phyloP scores from a whole-genome alignment of 2,888 invertebrate species.

The Catonia carolina region DNA sequence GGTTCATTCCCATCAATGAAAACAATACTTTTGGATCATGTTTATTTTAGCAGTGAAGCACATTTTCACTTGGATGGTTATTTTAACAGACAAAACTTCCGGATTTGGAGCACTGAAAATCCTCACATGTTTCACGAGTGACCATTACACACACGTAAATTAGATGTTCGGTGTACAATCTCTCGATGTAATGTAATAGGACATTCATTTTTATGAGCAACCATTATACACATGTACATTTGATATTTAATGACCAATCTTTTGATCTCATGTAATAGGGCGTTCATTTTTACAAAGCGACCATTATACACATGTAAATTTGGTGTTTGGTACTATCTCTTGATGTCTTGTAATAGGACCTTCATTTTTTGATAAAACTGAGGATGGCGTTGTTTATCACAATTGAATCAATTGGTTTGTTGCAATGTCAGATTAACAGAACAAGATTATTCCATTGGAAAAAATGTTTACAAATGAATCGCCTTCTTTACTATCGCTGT shows the following conservation, averaged over 20 bases:
- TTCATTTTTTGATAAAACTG: neutral
- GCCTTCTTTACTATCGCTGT: too few species aligned
- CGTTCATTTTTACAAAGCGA: conserved; percentile 1
- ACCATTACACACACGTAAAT: conserved; percentile 1
- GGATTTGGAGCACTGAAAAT: conserved; percentile 7
- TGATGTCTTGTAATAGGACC: neutral
- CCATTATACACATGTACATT: neutral
- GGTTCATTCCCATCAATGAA: neutral
- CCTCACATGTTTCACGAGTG: neutral
- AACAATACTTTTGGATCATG: neutral
- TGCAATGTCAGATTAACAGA: conserved; percentile 1
- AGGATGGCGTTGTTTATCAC: neutral
- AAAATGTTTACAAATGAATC: too few species aligned
- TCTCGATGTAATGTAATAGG: neutral
- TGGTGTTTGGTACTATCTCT: neutral
- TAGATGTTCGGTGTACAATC: neutral
- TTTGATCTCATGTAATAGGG: neutral
- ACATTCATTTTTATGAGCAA: neutral
- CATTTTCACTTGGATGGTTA: neutral
- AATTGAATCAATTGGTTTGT: neutral
- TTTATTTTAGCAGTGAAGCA: neutral
- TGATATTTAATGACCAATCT: conserved; percentile 1
- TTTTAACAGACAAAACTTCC: conserved; percentile 1
- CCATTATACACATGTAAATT: neutral
- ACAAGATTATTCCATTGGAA: too few species aligned